phyloP scores from a whole-genome alignment of 2,113 vertebrate species.

The Thymallus thymallus region DNA sequence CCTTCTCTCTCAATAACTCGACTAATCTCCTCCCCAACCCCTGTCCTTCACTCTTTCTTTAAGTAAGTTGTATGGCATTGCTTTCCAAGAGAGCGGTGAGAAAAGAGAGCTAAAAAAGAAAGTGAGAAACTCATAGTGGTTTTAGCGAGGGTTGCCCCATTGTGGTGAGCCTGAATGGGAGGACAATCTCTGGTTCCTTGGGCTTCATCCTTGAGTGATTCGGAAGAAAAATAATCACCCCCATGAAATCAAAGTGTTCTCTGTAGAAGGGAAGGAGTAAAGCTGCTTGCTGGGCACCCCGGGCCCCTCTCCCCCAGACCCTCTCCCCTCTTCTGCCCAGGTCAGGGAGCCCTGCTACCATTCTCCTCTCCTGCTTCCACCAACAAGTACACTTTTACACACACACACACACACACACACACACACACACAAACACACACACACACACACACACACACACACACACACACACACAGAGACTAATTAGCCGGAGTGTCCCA shows the following conservation, averaged over 20 bases:
- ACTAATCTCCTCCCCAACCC: conserved; percentile 50
- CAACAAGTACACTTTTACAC: not conserved
- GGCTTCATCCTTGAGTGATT: conserved; percentile 90
- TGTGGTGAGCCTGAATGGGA: conserved; percentile 76
- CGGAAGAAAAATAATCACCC: conserved; percentile 88
- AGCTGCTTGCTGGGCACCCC: conserved; percentile 46
- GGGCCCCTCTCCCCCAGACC: conserved; percentile 27
- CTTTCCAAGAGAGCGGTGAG: conserved; percentile 68
- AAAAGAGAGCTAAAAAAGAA: conserved; percentile 36
- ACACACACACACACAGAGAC: conserved; percentile 4
- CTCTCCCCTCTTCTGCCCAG: conserved; percentile 41
- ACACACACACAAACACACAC: conserved; percentile 3
- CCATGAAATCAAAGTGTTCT: conserved; percentile 90
- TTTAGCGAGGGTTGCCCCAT: conserved; percentile 70
- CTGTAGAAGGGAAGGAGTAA: conserved; percentile 68
- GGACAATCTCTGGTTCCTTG: conserved; percentile 80
- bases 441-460: no score
- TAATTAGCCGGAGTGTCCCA: not conserved
- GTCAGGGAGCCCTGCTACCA: conserved; percentile 17
- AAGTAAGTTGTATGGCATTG: conserved; percentile 80
- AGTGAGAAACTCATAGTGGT: conserved; percentile 59
- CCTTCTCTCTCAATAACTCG: conserved; percentile 57
- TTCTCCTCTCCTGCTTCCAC: not conserved
- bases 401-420: not conserved
- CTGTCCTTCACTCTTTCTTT: conserved; percentile 66